A percentile compares a stretch with the other conserved stretches of the same genome.
Conservation (phyloP, 2,797 vertebrate species). For the Onychomys arenicola region DNA sequence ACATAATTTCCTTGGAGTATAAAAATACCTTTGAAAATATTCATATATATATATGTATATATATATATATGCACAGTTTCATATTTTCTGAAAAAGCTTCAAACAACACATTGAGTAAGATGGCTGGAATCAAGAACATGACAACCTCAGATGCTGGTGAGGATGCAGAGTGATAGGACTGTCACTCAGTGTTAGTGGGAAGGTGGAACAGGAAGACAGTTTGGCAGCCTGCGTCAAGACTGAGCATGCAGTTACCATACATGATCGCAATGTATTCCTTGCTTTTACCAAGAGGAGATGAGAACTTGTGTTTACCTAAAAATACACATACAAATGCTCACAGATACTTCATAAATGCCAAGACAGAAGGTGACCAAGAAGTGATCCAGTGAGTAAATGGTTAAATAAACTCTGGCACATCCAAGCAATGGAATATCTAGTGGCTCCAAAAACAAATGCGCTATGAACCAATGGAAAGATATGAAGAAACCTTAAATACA, state of each 20-base stretch:
- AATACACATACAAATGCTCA: background rate
- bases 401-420: background rate
- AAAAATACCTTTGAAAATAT: conserved; percentile 57
- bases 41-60: conserved; percentile 1
- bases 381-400: background rate
- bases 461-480: background rate
- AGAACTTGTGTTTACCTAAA: background rate
- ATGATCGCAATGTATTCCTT: background rate
- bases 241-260: background rate
- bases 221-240: background rate
- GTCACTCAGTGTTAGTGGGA: background rate
- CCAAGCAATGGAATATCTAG: background rate
- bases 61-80: background rate
- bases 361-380: background rate
- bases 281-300: background rate
- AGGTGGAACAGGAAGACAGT: background rate
- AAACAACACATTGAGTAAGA: background rate
- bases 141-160: background rate
- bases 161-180: background rate
- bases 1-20: conserved; percentile 19
- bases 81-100: conserved; percentile 27
- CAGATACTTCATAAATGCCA: background rate
- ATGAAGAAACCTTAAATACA: background rate
- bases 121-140: background rate
- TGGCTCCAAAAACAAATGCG: background rate